Evolutionary conservation across 1,140 invertebrate species (phyloP).

Genomic region (Drosophila santomea): DNA sequence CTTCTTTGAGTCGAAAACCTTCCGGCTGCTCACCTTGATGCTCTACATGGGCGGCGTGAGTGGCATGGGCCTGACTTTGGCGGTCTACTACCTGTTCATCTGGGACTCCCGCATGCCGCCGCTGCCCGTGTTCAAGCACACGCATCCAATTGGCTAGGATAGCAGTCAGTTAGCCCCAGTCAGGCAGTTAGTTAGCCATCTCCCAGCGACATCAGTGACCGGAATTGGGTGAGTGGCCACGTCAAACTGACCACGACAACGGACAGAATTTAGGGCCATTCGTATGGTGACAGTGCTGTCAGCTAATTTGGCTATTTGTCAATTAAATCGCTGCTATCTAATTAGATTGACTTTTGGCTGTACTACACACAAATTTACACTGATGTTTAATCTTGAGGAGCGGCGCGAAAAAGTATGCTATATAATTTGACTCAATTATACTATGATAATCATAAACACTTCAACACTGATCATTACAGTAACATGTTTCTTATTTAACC

Average conservation of each 20-base stretch:
- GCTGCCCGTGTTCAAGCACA: conserved; percentile 79
- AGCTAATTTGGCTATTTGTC: background rate
- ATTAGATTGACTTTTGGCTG: background rate
- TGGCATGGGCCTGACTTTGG: conserved; percentile 74
- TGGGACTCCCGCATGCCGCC: conserved; percentile 83
- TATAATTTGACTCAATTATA: too few species aligned
- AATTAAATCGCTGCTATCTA: background rate
- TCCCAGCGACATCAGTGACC: conserved; percentile 7
- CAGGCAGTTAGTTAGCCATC: background rate
- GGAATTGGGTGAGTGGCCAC: conserved; percentile 49
- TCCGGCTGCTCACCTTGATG: conserved; percentile 66
- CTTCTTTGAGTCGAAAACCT: conserved; percentile 80
- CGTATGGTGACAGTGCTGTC: background rate
- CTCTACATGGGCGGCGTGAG: conserved; percentile 79
- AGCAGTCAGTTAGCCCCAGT: background rate
- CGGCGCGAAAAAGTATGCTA: background rate
- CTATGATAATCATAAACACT: too few species aligned
- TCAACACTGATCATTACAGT: too few species aligned
- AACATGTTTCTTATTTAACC: background rate
- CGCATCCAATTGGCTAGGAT: conserved; percentile 78
- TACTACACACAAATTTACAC: background rate
- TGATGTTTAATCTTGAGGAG: background rate
- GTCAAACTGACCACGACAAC: conserved; percentile 1
- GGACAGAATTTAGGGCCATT: background rate
- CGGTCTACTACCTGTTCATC: conserved; percentile 80